A percentile compares a stretch with the other conserved stretches of the same genome.
These are phyloP conservation scores for Cydia strobilella DNA, from an alignment of 1,140 invertebrate species.

Conservation along the genomic window DNA sequence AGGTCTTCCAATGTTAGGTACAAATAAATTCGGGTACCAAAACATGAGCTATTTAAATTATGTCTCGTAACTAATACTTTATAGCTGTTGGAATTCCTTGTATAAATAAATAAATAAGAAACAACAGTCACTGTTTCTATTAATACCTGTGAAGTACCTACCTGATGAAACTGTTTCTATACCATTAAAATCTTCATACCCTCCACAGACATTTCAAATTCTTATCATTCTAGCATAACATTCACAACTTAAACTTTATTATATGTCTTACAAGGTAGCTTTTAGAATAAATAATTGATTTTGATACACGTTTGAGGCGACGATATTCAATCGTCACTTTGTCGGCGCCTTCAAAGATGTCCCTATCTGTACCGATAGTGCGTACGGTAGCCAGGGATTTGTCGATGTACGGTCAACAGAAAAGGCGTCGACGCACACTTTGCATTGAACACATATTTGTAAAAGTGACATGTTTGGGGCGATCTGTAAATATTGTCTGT, in stretches of 20 bases:
- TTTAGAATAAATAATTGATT: not conserved
- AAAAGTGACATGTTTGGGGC: conserved; percentile 50
- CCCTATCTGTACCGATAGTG: conserved; percentile 12
- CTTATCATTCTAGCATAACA: not conserved
- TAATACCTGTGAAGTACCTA: not conserved
- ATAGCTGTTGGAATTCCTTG: too few relatives aligned
- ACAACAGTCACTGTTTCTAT: not conserved
- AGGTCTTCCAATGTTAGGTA: too few relatives aligned
- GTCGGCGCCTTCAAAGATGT: conserved; percentile 18
- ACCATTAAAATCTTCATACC: conserved; percentile 4
- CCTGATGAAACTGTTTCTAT: conserved; percentile 6
- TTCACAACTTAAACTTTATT: not conserved
- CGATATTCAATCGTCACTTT: conserved; percentile 13
- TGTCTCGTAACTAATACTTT: too few relatives aligned
- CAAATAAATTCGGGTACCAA: too few relatives aligned
- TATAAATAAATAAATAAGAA: too few relatives aligned
- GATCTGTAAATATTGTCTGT: conserved; percentile 36
- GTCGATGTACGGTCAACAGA: conserved; percentile 70
- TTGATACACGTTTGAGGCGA: not conserved
- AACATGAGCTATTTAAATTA: not conserved
- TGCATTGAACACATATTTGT: conserved; percentile 65
- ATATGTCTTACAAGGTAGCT: not conserved
- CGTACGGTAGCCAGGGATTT: conserved; percentile 74
- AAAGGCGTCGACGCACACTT: conserved; percentile 40
- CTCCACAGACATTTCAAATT: conserved; percentile 1